Evolutionary conservation across 2,797 vertebrate genomes (phyloP).

Genomic region (Muscicapa striata): DNA sequence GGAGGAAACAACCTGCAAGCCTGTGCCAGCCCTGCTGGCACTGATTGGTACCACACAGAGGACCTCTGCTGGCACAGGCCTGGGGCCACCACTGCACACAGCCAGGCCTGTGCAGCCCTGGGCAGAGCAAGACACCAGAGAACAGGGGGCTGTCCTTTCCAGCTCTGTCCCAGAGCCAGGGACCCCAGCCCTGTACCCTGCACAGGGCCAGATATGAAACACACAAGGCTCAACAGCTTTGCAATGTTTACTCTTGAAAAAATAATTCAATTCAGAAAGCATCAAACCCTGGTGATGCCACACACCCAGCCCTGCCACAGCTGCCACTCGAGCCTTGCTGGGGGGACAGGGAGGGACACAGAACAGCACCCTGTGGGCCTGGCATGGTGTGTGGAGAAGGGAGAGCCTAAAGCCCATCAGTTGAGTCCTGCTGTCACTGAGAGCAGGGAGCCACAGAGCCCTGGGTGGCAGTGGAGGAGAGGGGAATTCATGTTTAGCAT

Average conservation of each 20-base stretch:
- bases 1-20: not conserved
- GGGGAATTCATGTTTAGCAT: not conserved
- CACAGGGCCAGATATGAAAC: not conserved
- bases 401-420: too few relatives aligned
- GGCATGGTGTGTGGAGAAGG: fast-evolving
- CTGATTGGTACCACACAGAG: not conserved
- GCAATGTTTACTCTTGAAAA: conserved; percentile 68
- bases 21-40: not conserved
- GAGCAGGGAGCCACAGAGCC: not conserved
- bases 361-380: not conserved
- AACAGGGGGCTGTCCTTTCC: not conserved
- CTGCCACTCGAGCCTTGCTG: not conserved
- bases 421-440: not conserved
- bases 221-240: not conserved
- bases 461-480: not conserved
- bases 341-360: fast-evolving
- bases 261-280: conserved; percentile 52
- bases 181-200: not conserved
- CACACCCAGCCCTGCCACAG: not conserved
- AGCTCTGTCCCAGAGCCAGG: not conserved
- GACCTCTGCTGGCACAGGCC: conserved; percentile 55
- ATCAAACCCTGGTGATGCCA: not conserved
- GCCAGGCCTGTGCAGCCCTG: not conserved
- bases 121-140: not conserved
- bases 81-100: fast-evolving